These are phyloP conservation scores for Pachydiplax longipennis DNA, from an alignment of 2,888 invertebrate genomes.

Conservation along the genomic window DNA sequence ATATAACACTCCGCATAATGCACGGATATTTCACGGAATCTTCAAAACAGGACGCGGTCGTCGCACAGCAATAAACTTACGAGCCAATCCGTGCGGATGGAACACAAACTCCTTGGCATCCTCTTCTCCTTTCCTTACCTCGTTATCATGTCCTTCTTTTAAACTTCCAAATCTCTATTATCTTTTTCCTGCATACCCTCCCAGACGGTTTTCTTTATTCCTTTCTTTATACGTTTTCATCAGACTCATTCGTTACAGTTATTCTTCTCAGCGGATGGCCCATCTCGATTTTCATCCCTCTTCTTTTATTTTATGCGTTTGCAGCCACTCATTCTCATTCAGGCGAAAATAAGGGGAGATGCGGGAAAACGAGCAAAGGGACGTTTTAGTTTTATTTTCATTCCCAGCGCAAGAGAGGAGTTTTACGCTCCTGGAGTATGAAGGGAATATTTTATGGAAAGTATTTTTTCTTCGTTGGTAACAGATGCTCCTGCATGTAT, in stretches of 20 bases:
- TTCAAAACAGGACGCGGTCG: too few species aligned
- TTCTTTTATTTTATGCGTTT: neutral
- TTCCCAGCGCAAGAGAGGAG: neutral
- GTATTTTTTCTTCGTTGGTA: neutral
- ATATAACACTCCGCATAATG: too few species aligned
- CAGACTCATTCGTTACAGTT: neutral
- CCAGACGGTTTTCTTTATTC: neutral
- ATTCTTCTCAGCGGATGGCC: neutral
- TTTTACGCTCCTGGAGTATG: neutral
- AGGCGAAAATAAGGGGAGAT: neutral
- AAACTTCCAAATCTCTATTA: neutral
- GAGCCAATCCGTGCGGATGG: neutral
- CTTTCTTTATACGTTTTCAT: neutral
- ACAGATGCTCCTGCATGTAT: too few species aligned
- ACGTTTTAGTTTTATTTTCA: neutral
- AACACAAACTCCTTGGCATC: neutral
- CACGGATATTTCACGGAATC: too few species aligned
- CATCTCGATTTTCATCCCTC: neutral
- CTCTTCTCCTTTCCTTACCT: neutral
- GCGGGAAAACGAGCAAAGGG: neutral
- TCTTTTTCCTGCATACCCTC: neutral
- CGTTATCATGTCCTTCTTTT: neutral
- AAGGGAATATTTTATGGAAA: neutral
- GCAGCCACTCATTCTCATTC: neutral
- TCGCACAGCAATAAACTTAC: too few species aligned